Conservation (phyloP, 1,140 invertebrate genomes). For the Ceratosolen solmsi region DNA sequence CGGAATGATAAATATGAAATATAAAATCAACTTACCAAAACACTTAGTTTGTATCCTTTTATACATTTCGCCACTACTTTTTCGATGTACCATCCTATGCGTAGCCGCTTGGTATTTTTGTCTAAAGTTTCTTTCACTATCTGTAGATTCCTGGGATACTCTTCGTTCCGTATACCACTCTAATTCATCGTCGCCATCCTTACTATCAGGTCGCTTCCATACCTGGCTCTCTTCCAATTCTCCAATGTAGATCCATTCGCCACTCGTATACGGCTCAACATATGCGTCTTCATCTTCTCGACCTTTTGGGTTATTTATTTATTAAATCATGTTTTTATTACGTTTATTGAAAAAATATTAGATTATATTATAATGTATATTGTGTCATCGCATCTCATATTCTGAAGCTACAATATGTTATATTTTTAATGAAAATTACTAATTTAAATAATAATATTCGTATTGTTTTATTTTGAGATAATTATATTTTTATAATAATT, state of each 20-base stretch:
- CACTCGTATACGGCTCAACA: slow-evolving; percentile 80
- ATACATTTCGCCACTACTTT: slow-evolving; percentile 93
- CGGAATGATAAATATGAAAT: neutral
- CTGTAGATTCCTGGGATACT: slow-evolving; percentile 82
- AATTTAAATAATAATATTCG: too few species aligned
- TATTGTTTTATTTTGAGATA: too few species aligned
- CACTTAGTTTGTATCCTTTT: slow-evolving; percentile 86
- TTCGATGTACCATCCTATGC: slow-evolving; percentile 91
- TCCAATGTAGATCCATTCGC: slow-evolving; percentile 84
- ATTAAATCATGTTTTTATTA: neutral
- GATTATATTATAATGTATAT: neutral
- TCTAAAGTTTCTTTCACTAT: slow-evolving; percentile 89
- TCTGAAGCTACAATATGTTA: too few species aligned
- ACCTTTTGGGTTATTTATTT: slow-evolving; percentile 59
- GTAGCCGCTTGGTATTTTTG: slow-evolving; percentile 90
- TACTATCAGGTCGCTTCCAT: slow-evolving; percentile 78
- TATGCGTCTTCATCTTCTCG: slow-evolving; percentile 81
- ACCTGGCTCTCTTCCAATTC: slow-evolving; percentile 81
- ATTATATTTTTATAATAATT: too few species aligned
- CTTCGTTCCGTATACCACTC: slow-evolving; percentile 72
- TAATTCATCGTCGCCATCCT: slow-evolving; percentile 67
- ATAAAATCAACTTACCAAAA: slow-evolving; percentile 81
- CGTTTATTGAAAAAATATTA: neutral
- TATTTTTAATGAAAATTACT: too few species aligned
- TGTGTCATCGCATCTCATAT: too few species aligned